Percentiles rank a stretch among this genome's conserved stretches.
These are phyloP conservation scores for Drosophila burlai DNA, from an alignment of 1,140 invertebrate genomes.

Conservation along the genomic window DNA sequence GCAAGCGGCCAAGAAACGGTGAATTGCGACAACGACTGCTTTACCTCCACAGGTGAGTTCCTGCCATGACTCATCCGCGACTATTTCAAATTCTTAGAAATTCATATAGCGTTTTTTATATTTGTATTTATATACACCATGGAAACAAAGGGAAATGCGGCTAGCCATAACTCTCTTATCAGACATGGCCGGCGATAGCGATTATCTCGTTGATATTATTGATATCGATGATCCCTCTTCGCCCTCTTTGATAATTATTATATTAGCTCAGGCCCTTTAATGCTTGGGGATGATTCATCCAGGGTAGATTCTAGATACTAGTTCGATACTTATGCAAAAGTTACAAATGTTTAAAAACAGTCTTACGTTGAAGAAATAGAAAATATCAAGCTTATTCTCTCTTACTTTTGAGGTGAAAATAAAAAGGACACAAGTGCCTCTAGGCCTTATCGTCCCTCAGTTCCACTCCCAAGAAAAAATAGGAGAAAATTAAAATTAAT, in stretches of 20 bases:
- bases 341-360: too few species aligned
- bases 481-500: too few species aligned
- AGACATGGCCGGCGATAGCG: constrained; percentile 19
- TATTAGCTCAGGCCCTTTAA: background rate
- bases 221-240: constrained; percentile 13
- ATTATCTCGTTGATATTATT: constrained; percentile 29
- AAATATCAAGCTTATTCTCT: background rate
- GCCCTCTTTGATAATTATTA: background rate
- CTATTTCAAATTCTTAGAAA: constrained; percentile 27
- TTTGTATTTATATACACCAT: background rate
- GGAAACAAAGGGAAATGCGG: constrained; percentile 14
- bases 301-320: background rate
- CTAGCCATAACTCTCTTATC: constrained; percentile 27
- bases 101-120: background rate
- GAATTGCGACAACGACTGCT: background rate
- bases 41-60: constrained; percentile 24
- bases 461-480: too few species aligned
- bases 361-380: background rate
- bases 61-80: constrained; percentile 33
- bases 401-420: background rate
- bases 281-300: constrained; percentile 3
- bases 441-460: too few species aligned
- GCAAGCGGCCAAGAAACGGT: rapidly evolving
- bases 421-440: too few species aligned
- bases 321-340: background rate